Percentiles rank a stretch among this genome's conserved stretches.
phyloP scores from a whole-genome alignment of 2,113 vertebrate genomes.

The Dromiciops gliroides region DNA sequence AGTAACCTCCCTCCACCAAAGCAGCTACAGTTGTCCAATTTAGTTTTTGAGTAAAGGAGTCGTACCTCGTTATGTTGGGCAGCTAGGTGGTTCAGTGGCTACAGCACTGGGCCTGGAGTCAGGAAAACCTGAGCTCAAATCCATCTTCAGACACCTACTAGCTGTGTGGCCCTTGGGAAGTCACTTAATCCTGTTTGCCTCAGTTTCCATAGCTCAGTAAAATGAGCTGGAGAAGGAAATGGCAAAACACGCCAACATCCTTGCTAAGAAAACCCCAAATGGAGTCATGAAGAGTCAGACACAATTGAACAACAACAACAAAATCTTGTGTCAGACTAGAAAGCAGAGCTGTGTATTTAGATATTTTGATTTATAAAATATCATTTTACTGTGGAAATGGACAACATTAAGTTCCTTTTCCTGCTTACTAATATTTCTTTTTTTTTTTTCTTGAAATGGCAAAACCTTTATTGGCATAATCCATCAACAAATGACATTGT shows the following conservation, averaged over 20 bases:
- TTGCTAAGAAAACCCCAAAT: not conserved
- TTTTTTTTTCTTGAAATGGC: not conserved
- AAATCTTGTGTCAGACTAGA: conserved; percentile 32
- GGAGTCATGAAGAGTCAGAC: not conserved
- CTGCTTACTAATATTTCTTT: too few species aligned
- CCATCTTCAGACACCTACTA: not conserved
- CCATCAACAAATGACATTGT: not conserved
- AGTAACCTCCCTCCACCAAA: not conserved
- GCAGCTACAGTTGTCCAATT: not conserved
- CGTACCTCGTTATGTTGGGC: not conserved
- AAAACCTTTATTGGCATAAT: not conserved
- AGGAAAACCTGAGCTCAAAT: not conserved
- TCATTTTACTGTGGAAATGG: conserved; percentile 40
- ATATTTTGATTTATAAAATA: conserved; percentile 61
- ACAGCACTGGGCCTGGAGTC: too few species aligned
- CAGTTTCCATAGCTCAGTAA: not conserved
- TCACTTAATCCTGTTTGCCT: not conserved
- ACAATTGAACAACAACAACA: not conserved
- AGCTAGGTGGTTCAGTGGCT: not conserved
- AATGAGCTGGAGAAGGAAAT: not conserved
- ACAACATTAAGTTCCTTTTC: conserved; percentile 22
- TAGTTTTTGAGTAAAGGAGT: not conserved
- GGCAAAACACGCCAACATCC: not conserved
- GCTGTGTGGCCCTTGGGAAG: not conserved
- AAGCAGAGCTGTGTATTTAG: not conserved